Base-by-base conservation (phyloP, 1,140 invertebrate genomes). In the Nasonia giraulti region DNA sequence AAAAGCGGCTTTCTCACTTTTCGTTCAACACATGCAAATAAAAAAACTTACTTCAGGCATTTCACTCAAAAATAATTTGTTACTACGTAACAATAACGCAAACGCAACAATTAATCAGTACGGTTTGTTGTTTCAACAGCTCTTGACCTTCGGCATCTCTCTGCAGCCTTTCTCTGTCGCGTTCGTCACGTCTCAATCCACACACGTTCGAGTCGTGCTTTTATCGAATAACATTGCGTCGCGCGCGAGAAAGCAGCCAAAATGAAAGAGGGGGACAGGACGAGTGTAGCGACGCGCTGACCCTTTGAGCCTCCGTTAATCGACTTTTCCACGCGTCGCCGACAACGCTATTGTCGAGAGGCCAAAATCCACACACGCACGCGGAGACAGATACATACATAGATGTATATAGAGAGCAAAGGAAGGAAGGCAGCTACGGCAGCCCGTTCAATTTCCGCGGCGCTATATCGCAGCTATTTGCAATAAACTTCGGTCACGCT, bases 401-500 rank as follows among this genome's bases (percentile, higher is more conserved):
- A 74, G 7, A 74, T 23, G 20, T 8, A 75, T 31, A 40, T 4
- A n/a, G 7, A 71, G 31, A 11, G 3, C 11, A 14, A 33, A 17
- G 23, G 69, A 23, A 71, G 68, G n/a, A 71, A 17, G 23, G 27
- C 10, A 5, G 6, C 33, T 74, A 74, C 14, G 37, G 37, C 12
- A 12, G 31, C 73, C 20, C 14, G 73, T 37, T 75, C 37, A 44
- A 75, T 75, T 75, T 75, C 37, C 75, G 40, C 47, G 44, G 11
- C n/a, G 23, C 17, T 31, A 17, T 77, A 77, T 27, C 27, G 47
- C 47, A 23, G 33, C 12, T 68, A 68, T 79, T 79, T 79, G 77
- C 77, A 79, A 79, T 68, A 79, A 79, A 79, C 55, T 79, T 79
- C 23, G 77, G 50, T 79, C 77, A 79, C 77, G 77, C 77, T 79